phyloP scores from a whole-genome alignment of 2,797 vertebrate genomes.

The Pantherophis alleghaniensis region DNA sequence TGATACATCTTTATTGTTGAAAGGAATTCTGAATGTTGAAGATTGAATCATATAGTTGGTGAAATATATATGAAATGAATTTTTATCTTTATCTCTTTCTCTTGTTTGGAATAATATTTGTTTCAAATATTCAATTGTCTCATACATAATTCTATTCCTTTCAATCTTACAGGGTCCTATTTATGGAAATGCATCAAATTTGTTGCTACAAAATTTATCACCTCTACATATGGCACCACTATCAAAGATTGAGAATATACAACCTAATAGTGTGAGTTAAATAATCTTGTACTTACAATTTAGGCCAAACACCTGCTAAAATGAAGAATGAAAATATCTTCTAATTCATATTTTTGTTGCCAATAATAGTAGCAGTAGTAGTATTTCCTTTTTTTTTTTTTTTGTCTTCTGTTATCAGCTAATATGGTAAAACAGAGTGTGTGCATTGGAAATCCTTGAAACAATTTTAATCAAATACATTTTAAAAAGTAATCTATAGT shows the following conservation, averaged over 20 bases:
- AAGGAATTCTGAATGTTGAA: not conserved
- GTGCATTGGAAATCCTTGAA: not conserved
- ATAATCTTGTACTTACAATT: not conserved
- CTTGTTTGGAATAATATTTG: not conserved
- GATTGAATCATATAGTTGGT: not conserved
- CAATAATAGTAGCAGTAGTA: not conserved
- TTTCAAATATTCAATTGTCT: not conserved
- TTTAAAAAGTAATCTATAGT: not conserved
- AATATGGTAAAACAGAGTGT: not conserved
- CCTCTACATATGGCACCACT: constrained; percentile 87
- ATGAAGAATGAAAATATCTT: not conserved
- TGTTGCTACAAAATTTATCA: constrained; percentile 89
- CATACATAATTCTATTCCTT: not conserved
- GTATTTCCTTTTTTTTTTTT: not conserved
- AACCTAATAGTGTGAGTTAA: constrained; percentile 83
- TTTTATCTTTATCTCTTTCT: constrained; percentile 1
- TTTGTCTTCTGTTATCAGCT: not conserved
- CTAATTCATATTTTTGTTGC: not conserved
- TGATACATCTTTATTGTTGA: not conserved
- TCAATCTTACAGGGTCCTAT: constrained; percentile 58
- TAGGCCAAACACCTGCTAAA: not conserved
- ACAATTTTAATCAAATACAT: not conserved
- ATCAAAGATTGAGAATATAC: constrained; percentile 87
- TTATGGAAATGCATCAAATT: constrained; percentile 63
- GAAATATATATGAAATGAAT: not conserved